phyloP scores from a whole-genome alignment of 2,888 invertebrate genomes.

The Cantharis rustica region DNA sequence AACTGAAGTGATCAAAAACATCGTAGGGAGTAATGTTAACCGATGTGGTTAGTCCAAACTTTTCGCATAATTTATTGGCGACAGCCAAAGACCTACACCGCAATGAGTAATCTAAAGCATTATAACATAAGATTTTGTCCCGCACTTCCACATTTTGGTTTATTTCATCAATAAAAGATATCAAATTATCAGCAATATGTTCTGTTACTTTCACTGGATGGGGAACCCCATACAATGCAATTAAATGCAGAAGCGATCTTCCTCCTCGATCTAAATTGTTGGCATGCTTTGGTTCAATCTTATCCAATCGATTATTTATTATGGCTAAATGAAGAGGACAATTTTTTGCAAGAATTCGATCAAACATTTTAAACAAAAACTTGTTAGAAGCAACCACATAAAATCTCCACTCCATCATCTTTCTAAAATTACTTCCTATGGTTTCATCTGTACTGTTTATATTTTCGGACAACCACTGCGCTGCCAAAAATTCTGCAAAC shows the following conservation, averaged over 20 bases:
- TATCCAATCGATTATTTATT: not conserved
- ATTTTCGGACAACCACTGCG: not conserved
- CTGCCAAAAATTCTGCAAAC: slow-evolving; percentile 7
- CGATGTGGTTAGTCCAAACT: not conserved
- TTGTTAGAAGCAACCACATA: not conserved
- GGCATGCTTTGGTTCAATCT: not conserved
- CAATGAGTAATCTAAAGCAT: not conserved
- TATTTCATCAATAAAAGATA: not conserved
- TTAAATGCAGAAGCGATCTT: not conserved
- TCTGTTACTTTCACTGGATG: not conserved
- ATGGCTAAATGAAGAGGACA: not conserved
- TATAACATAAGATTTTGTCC: not conserved
- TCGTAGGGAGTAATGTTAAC: not conserved
- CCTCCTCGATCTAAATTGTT: not conserved
- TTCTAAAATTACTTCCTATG: not conserved
- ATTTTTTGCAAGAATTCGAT: not conserved
- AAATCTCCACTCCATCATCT: not conserved
- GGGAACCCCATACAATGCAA: not conserved
- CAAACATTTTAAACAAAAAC: slow-evolving; percentile 1
- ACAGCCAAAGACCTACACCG: not conserved
- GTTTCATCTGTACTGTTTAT: not conserved
- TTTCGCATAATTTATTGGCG: not conserved
- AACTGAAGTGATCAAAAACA: not conserved
- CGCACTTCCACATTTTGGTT: not conserved
- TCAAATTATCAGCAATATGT: not conserved